Base-by-base conservation (phyloP, 2,113 vertebrate species). In the Pseudopodoces humilis region DNA sequence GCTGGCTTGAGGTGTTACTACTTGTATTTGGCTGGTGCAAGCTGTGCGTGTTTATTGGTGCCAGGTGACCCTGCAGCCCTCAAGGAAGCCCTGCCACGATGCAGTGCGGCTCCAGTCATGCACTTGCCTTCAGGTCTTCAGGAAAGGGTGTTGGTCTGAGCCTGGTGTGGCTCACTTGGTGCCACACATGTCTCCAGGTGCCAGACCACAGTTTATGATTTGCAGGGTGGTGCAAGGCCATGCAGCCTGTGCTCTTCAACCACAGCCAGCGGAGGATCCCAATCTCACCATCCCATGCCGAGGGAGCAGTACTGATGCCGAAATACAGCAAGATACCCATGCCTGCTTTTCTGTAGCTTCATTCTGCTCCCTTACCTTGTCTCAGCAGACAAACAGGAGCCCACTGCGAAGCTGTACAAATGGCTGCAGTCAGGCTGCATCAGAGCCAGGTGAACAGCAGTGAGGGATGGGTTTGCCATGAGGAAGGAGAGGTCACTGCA, bases 241-340 rank as follows among this genome's bases (percentile, higher is more conserved):
- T 2, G 1, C 64, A 81, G 50, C 35, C 46, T 52, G 75, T 60
- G 37, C 33, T 47, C 6, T 67, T 79, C 58, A 62, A 1, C 24
- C 15, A 23, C n/a, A 53, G 49, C 39, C 65, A 60, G 64, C 0
- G 0, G 22, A 52, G 43, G n/a, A n/a, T 71, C 41, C 43, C 31
- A 30, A 5, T 50, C 33, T 13, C n/a, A 41, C n/a, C 1, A 4
- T 43, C 43, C 52, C 27, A 5, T 5, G 12, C 27, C 0, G 0
- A 23, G 7, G 68, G 44, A 58, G 24, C 28, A 18, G 30, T 25
- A 15, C 33, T 8, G 35, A 41, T 23, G 20, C 35, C 0, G 1
- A 65, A 82, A 50, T 28, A 19, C 28, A 25, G 46, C 1, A 4
- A 59, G 53, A 52, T 25, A 44, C 18, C 37, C 30, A 12, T 0